These are phyloP conservation scores for Mastacembelus armatus DNA, from an alignment of 2,797 vertebrate species.

Conservation along the genomic window DNA sequence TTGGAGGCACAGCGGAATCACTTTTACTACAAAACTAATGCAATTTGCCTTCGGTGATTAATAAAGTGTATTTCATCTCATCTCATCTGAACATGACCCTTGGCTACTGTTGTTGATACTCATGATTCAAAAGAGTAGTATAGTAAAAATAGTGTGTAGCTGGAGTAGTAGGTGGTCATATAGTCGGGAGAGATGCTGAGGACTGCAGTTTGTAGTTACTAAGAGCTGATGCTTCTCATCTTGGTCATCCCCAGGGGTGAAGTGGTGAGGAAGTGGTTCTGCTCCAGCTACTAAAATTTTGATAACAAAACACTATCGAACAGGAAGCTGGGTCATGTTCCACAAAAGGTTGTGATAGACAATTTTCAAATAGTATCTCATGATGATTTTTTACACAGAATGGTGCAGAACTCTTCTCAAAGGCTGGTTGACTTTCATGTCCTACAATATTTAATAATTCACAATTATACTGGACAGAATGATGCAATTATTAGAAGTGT, in stretches of 20 bases:
- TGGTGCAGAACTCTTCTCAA: slow-evolving; percentile 17
- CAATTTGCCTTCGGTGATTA: no score
- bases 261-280: slow-evolving; percentile 25
- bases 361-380: slow-evolving; percentile 52
- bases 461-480: no score
- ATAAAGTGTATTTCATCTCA: no score
- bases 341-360: slow-evolving; percentile 40
- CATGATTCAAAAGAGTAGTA: slow-evolving; percentile 36
- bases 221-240: slow-evolving; percentile 59
- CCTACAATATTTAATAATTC: no score
- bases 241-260: slow-evolving; percentile 35
- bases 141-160: not conserved
- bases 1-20: not conserved
- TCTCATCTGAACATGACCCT: not conserved
- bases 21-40: no score
- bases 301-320: slow-evolving; percentile 27
- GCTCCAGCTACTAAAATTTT: slow-evolving; percentile 31
- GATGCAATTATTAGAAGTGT: no score
- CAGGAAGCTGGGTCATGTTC: slow-evolving; percentile 17
- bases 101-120: slow-evolving; percentile 21
- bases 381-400: no score
- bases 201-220: slow-evolving; percentile 27
- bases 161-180: slow-evolving; percentile 15
- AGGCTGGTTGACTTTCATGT: not conserved
- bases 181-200: slow-evolving; percentile 43